Percentiles rank a stretch among this genome's conserved stretches.
Evolutionary conservation across 2,113 vertebrate genomes (phyloP).

Genomic region (Brachyhypopomus occidentalis): DNA sequence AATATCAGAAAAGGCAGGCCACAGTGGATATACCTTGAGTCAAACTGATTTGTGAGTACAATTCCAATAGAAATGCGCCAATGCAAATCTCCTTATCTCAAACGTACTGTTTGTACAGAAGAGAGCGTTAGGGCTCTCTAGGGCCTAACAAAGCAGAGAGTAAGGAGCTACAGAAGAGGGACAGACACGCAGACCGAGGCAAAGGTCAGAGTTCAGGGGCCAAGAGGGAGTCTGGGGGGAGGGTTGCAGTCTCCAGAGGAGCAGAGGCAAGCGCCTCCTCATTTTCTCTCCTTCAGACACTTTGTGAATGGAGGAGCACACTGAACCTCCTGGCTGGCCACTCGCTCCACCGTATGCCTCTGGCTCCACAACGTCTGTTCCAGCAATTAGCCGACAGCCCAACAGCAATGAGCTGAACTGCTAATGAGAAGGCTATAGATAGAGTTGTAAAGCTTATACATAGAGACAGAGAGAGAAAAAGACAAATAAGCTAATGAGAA

Average conservation of each 20-base stretch:
- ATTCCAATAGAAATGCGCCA: neutral
- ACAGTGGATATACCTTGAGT: neutral
- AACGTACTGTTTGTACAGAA: neutral
- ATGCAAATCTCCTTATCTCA: constrained; percentile 2
- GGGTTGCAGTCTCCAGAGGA: neutral
- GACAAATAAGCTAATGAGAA: constrained; percentile 62
- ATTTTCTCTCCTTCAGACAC: neutral
- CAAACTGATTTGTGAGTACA: constrained; percentile 2
- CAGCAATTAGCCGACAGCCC: constrained; percentile 30
- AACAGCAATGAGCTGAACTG: constrained; percentile 41
- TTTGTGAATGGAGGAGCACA: constrained; percentile 23
- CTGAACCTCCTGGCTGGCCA: constrained; percentile 7
- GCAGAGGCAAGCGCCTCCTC: neutral
- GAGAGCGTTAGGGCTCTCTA: neutral
- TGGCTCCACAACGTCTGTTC: constrained; percentile 19
- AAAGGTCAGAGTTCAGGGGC: neutral
- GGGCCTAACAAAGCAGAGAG: constrained; percentile 15
- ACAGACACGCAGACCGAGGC: neutral
- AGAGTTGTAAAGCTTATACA: constrained; percentile 27
- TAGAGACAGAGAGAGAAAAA: constrained; percentile 5
- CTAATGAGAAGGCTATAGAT: constrained; percentile 46
- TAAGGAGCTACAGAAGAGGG: neutral
- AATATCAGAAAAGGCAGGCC: neutral
- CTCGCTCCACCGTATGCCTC: constrained; percentile 3
- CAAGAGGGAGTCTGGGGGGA: neutral